Evolutionary conservation across 2,888 invertebrate species (phyloP), one percentile per base, ranked within the genome.

Genomic region (Sthenelais limicola): DNA sequence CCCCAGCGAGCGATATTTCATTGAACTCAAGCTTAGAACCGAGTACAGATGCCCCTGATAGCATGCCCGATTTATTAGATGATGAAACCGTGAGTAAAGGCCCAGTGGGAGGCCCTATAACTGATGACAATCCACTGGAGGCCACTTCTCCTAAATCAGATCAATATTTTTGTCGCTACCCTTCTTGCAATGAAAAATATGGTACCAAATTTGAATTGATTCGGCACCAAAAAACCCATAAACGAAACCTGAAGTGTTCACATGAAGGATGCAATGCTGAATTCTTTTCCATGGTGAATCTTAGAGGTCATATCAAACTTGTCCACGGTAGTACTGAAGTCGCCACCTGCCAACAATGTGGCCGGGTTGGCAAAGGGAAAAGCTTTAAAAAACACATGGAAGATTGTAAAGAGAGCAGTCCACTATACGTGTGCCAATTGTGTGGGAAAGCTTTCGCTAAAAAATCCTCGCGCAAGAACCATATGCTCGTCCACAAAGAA

Each of bases 141-240:
- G 30, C 15, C 15, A 52, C 24, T 28, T 33, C 35, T 12, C 38
- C 21, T 3, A 38, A n/a, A n/a, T n/a, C n/a, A n/a, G n/a, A n/a
- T n/a, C n/a, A n/a, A n/a, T n/a, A n/a, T n/a, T n/a, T 62, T 5
- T 62, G 62, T 35, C 62, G 62, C 2, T 62, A 62, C 38, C 62
- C 62, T 9, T 38, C 35, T 24, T 62, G 62, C 38, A 38, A 26
- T 28, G 43, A 62, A 43, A 24, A 26, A 12, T 62, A 21, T 18
- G 7, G 43, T 35, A 38, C 15, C 12, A 15, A 43, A 12, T 62
- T 62, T 21, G 62, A 62, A 28, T 21, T 62, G 3, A 62, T 62
- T 35, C n/a, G 33, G 7, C 62, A 62, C 26, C 62, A 62, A 43
- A 35, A 43, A 3, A 62, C 62, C n/a, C 62, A 62, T 26, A 28